phyloP scores from a whole-genome alignment of 2,888 invertebrate species.

The Seladonia tumulorum region DNA sequence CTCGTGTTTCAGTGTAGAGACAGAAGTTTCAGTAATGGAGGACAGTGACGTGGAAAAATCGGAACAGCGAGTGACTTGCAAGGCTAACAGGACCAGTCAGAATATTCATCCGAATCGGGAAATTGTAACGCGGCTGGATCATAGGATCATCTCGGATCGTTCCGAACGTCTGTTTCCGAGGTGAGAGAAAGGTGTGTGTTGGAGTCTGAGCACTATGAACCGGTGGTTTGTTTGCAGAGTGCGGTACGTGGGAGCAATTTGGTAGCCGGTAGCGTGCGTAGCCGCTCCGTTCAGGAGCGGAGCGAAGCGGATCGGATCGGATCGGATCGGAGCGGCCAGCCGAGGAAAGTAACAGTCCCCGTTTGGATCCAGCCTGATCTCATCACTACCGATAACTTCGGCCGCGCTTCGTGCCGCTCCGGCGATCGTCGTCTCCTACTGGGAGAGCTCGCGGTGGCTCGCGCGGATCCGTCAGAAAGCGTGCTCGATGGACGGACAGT shows the following conservation, averaged over 20 bases:
- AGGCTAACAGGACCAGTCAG: background rate
- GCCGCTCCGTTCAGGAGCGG: slow-evolving; percentile 3
- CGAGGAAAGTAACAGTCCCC: slow-evolving; percentile 11
- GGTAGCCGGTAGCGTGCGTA: slow-evolving; percentile 1
- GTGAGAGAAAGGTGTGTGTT: background rate
- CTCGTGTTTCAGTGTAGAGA: background rate
- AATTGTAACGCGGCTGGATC: background rate
- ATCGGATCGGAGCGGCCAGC: background rate
- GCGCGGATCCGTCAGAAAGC: slow-evolving; percentile 69
- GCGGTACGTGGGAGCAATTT: slow-evolving; percentile 4
- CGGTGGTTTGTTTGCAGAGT: background rate
- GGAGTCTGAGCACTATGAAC: background rate
- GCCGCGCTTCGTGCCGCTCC: slow-evolving; percentile 59
- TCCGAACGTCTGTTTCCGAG: background rate
- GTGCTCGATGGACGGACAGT: slow-evolving; percentile 63
- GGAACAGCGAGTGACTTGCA: background rate
- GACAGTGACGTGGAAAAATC: background rate
- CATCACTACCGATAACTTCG: slow-evolving; percentile 54
- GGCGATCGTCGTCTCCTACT: slow-evolving; percentile 63
- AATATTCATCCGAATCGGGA: background rate
- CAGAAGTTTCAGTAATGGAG: background rate
- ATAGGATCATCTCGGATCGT: background rate
- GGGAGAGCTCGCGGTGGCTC: slow-evolving; percentile 32
- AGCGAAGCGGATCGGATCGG: background rate
- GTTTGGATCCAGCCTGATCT: slow-evolving; percentile 41